These are phyloP conservation scores for Microhierax caerulescens DNA, from an alignment of 2,797 vertebrate genomes.

Conservation along the genomic window DNA sequence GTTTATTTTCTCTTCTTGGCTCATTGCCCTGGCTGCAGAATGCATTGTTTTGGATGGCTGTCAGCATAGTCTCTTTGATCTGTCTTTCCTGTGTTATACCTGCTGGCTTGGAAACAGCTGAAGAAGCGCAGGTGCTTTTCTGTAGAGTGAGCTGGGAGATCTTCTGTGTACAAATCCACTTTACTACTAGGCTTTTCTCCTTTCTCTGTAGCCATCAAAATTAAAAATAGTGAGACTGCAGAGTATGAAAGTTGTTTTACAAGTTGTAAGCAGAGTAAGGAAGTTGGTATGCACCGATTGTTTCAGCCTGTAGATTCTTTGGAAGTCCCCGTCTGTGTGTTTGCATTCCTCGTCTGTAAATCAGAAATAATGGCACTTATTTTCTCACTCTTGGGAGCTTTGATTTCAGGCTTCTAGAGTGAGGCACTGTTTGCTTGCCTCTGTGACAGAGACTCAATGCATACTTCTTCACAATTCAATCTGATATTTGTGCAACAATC, in stretches of 20 bases:
- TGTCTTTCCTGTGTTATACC: slow-evolving; percentile 15
- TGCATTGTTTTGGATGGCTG: slow-evolving; percentile 29
- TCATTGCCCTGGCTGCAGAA: background rate
- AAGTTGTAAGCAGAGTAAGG: background rate
- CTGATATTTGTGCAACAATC: background rate
- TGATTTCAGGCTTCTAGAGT: background rate
- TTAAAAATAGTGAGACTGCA: background rate
- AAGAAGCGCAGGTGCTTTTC: slow-evolving; percentile 5
- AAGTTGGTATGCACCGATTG: background rate
- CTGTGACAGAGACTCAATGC: background rate
- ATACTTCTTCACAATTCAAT: background rate
- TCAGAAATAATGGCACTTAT: background rate
- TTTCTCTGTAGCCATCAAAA: background rate
- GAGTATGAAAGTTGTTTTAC: background rate
- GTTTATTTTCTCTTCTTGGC: slow-evolving; percentile 30
- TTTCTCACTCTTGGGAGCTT: background rate
- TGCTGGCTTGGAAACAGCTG: slow-evolving; percentile 1
- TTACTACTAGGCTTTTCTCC: background rate
- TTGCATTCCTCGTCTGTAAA: slow-evolving; percentile 7
- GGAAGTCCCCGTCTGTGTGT: background rate
- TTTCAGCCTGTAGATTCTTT: background rate
- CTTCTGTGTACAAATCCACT: background rate
- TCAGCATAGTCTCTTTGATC: slow-evolving; percentile 20
- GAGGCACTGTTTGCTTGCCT: background rate
- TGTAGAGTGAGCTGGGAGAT: background rate